These are phyloP conservation scores for Pteropus alecto DNA, from an alignment of 2,113 vertebrate genomes.

Conservation along the genomic window DNA sequence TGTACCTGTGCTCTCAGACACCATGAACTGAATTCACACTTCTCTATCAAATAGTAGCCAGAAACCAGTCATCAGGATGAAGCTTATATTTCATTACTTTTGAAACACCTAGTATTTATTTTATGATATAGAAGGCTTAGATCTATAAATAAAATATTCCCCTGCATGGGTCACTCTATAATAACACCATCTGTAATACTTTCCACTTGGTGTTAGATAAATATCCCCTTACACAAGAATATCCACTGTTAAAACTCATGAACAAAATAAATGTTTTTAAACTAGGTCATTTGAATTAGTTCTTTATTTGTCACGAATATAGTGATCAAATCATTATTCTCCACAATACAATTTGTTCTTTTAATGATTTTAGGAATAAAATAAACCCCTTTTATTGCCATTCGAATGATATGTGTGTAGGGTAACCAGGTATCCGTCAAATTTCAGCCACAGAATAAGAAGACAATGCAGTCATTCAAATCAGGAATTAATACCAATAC, in stretches of 20 bases:
- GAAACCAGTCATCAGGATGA: neutral
- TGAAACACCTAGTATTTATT: neutral
- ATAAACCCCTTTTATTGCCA: neutral
- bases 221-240: neutral
- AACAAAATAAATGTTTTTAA: neutral
- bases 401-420: neutral
- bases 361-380: slow-evolving; percentile 10
- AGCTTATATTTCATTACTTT: neutral
- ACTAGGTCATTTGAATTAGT: neutral
- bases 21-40: neutral
- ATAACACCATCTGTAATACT: neutral
- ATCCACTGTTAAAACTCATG: neutral
- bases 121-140: neutral
- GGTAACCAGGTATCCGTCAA: neutral
- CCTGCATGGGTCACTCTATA: neutral
- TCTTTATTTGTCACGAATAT: neutral
- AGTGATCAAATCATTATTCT: neutral
- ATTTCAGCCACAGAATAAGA: neutral
- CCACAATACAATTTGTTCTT: neutral
- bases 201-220: neutral
- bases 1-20: neutral
- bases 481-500: neutral
- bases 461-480: neutral
- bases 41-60: neutral
- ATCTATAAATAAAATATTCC: neutral